Conservation (phyloP, 2,888 invertebrate species). For the Blera fallax region DNA sequence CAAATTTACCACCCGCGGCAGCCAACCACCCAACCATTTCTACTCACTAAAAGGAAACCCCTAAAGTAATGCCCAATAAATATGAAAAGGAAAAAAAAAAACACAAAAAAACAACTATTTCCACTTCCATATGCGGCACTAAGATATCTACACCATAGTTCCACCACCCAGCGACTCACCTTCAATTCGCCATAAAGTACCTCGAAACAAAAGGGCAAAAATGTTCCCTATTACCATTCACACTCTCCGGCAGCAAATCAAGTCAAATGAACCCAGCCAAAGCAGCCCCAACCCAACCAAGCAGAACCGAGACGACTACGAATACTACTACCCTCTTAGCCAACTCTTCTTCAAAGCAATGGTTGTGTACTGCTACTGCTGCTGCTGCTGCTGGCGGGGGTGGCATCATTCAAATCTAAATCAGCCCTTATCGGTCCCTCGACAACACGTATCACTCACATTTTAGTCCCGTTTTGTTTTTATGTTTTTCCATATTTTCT, state of each 20-base stretch:
- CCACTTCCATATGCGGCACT: constrained; percentile 56
- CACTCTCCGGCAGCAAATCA: constrained; percentile 70
- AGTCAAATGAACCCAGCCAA: constrained; percentile 70
- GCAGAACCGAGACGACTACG: neutral
- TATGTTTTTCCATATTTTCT: constrained; percentile 73
- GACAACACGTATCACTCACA: constrained; percentile 76
- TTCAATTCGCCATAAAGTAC: constrained; percentile 66
- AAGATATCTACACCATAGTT: constrained; percentile 39
- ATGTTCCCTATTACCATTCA: constrained; percentile 64
- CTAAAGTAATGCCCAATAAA: constrained; percentile 37
- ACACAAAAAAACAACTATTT: constrained; percentile 48
- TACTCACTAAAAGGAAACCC: neutral
- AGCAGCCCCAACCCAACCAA: constrained; percentile 5
- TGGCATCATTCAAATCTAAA: constrained; percentile 75
- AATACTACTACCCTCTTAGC: neutral
- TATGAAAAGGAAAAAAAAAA: constrained; percentile 2
- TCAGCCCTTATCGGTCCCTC: constrained; percentile 76
- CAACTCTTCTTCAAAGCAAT: neutral
- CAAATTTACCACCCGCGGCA: constrained; percentile 16
- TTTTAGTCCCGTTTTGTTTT: constrained; percentile 73
- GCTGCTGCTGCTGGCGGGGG: constrained; percentile 28
- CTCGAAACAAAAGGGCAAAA: constrained; percentile 68
- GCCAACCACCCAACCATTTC: neutral
- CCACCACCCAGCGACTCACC: constrained; percentile 37
- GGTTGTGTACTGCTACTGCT: neutral